Evolutionary conservation across 2,888 invertebrate species (phyloP).

Genomic region (Drosophila anceps): DNA sequence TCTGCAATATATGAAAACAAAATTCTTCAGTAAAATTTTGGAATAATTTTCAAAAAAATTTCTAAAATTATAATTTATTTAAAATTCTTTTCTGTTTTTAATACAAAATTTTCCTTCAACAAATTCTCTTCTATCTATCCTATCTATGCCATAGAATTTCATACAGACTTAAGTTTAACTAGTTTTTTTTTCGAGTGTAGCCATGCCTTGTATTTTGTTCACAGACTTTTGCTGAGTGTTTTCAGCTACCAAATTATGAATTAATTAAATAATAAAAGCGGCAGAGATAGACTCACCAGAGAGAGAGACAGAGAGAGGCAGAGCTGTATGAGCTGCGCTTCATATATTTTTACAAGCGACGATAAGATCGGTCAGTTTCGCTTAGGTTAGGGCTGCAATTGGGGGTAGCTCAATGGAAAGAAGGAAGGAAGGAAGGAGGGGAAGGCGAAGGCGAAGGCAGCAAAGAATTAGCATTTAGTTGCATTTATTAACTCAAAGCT

Average conservation of each 20-base stretch:
- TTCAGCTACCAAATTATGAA: constrained; percentile 61
- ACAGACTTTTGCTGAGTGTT: constrained; percentile 24
- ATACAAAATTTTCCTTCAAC: too few relatives aligned
- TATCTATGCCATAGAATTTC: too few relatives aligned
- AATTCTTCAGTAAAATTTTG: too few relatives aligned
- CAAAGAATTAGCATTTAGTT: constrained; percentile 50
- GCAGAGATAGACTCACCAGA: constrained; percentile 1
- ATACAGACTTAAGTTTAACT: neutral
- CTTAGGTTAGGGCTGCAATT: constrained; percentile 5
- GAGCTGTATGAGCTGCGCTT: constrained; percentile 43
- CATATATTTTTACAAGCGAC: constrained; percentile 57
- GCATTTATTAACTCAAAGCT: constrained; percentile 66
- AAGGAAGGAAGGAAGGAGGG: neutral
- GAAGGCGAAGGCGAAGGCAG: too few relatives aligned
- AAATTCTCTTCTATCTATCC: too few relatives aligned
- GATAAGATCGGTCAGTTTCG: constrained; percentile 47
- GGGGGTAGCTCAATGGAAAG: constrained; percentile 40
- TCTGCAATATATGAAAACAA: too few relatives aligned
- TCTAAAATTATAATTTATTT: too few relatives aligned
- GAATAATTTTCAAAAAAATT: too few relatives aligned
- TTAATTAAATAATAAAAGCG: constrained; percentile 70
- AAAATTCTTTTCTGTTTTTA: too few relatives aligned
- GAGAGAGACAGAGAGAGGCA: constrained; percentile 22
- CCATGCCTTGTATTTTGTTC: neutral
- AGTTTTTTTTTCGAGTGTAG: neutral